Evolutionary conservation across 2,888 invertebrate species (phyloP), one percentile per base, ranked within the genome.

Genomic region (Leptarthrus brevirostris): DNA sequence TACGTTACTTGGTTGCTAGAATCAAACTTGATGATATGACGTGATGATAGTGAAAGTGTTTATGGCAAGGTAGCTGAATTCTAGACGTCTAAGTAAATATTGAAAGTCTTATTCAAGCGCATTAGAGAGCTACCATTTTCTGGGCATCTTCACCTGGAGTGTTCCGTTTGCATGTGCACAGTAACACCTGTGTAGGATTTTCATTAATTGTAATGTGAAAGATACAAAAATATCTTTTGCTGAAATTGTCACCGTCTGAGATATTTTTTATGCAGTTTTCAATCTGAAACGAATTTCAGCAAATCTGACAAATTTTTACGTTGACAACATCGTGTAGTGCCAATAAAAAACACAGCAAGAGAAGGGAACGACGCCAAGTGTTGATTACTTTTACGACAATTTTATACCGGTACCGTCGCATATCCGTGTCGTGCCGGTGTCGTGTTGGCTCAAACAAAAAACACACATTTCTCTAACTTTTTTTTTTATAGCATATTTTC

Each of bases 81-180:
- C 61, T 61, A 36, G 61, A 61, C 61, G n/a, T 56, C 40, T 61
- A 40, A 16, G 61, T 6, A 61, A 61, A 61, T 61, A 61, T 61
- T 61, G 36, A 40, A 22, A 22, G 40, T 22, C 61, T 61, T 22
- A 61, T 24, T 47, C 24, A 56, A 56, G 56, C 56, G 6, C 26
- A 44, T 12, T 30, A n/a, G 16, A 30, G 26, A 56, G 56, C 56
- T 56, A 56, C 56, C 56, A 6, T 30, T 30, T 30, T 30, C 30
- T 30, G 30, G 8, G 8, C 4, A 30, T 8, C 30, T 26, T 14
- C 26, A 30, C 24, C 14, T 34, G 16, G 49, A 18, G 49, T 49
- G n/a, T n/a, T n/a, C n/a, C n/a, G n/a, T n/a, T n/a, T n/a, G n/a
- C n/a, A n/a, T n/a, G n/a, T n/a, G n/a, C n/a, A n/a, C n/a, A n/a